A percentile compares a stretch with the other conserved stretches of the same genome.
phyloP scores from a whole-genome alignment of 2,797 vertebrate species.

The Sarcoramphus papa region DNA sequence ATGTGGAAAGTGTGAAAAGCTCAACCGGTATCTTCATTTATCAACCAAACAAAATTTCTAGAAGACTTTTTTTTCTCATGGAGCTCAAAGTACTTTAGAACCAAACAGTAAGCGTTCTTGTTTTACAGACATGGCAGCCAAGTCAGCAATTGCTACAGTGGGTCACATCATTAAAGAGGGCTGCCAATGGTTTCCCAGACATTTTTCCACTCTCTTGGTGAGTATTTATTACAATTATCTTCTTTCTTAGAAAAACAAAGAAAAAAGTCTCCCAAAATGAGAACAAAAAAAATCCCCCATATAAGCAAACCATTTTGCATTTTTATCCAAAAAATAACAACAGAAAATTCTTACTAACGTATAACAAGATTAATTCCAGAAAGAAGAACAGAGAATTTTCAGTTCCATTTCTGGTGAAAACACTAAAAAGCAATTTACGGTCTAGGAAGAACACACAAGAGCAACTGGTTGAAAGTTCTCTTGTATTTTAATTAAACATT shows the following conservation, averaged over 20 bases:
- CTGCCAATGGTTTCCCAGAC: background rate
- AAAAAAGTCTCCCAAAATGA: background rate
- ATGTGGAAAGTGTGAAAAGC: background rate
- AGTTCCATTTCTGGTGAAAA: background rate
- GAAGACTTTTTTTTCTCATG: background rate
- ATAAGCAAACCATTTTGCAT: background rate
- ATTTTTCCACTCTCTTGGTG: background rate
- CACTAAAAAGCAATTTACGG: background rate
- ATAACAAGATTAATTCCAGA: background rate
- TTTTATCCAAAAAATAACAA: background rate
- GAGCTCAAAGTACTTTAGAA: background rate
- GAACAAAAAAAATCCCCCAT: background rate
- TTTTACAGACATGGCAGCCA: background rate
- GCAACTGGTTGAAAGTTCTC: background rate
- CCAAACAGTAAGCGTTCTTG: background rate
- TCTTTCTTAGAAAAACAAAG: background rate
- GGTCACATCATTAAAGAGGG: background rate
- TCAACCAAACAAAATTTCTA: background rate
- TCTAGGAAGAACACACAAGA: background rate
- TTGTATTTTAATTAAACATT: conserved; percentile 21
- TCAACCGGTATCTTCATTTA: background rate
- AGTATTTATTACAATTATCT: background rate
- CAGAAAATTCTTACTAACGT: background rate
- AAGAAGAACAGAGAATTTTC: background rate
- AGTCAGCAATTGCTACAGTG: background rate